Evolutionary conservation across 2,797 vertebrate genomes (phyloP), one percentile per base, ranked within the genome.

Genomic region (Argya squamiceps): DNA sequence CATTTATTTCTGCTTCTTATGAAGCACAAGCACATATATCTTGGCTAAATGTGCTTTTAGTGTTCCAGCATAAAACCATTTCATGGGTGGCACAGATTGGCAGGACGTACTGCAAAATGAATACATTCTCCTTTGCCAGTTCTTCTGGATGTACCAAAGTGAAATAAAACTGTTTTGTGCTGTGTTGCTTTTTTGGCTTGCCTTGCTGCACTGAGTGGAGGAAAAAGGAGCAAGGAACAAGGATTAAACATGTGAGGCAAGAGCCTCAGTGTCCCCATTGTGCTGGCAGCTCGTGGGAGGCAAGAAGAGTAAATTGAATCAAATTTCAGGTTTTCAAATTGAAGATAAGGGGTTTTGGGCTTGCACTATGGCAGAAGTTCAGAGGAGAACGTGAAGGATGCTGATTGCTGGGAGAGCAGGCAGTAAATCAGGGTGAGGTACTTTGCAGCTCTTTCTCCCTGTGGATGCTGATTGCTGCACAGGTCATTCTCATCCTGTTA

Each of bases 261-360:
- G 50, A 85, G 39, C 23, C 39, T 3, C 37, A 3, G 39, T 15
- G 4, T 41, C n/a, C 36, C 19, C 15, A 0, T 4, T 9, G 63
- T 53, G 88, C 64, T 10, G 56, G 43, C 75, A 60, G 37, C 10
- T 78, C 26, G 14, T 36, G 11, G 77, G 77, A 79, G 87, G 53
- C 56, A 32, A 7, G n/a, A 34, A 36, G 50, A 52, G 43, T 12
- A 67, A 84, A 81, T n/a, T 0, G 8, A 70, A 56, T 74, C 68
- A 37, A 53, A 84, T 23, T 32, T 47, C 60, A 30, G 34, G 41
- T 56, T 41, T 55, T 85, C 32, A 8, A 30, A 67, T 39, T 1
- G 7, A 79, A 82, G 37, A 12, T 1, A 6, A 49, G 50, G 60
- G 62, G 26, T 6, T 34, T 74, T 3, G 62, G 27, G 16, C 55